Evolutionary conservation across 2,113 vertebrate species (phyloP).

Genomic region (Morphnarchus princeps): DNA sequence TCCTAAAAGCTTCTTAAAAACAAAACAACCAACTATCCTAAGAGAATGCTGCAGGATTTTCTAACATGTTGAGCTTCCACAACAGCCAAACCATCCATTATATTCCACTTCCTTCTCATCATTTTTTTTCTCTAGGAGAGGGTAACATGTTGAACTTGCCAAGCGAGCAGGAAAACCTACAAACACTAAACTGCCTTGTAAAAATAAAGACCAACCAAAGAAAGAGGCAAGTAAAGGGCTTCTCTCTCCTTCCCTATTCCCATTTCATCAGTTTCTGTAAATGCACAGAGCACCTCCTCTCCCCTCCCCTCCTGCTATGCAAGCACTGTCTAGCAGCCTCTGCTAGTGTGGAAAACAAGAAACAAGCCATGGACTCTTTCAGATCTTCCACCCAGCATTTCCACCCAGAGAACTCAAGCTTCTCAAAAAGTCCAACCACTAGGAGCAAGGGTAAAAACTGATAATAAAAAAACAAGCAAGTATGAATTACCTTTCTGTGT

Average conservation of each 20-base stretch:
- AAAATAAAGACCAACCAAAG: not conserved
- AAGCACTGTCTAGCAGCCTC: not conserved
- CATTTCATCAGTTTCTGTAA: not conserved
- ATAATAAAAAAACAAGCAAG: not conserved
- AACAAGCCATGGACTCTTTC: not conserved
- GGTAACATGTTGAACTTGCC: not conserved
- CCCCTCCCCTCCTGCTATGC: not conserved
- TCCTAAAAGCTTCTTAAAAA: slow-evolving; percentile 13
- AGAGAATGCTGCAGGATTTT: not conserved
- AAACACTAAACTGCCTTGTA: not conserved
- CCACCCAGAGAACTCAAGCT: not conserved
- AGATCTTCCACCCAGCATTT: not conserved
- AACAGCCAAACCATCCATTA: slow-evolving; percentile 6
- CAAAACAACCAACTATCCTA: not conserved
- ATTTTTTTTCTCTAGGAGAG: not conserved
- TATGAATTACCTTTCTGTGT: not conserved
- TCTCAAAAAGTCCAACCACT: not conserved
- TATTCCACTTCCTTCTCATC: not conserved
- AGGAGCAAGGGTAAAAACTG: not conserved
- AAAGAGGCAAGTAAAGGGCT: not conserved
- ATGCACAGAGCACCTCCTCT: not conserved
- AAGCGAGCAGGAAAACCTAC: not conserved
- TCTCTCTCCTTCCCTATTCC: not conserved
- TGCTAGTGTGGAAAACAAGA: slow-evolving; percentile 3
- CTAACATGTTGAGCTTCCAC: not conserved